Evolutionary conservation across 2,888 invertebrate genomes (phyloP), one percentile per base, ranked within the genome.

Genomic region (Cantharis rufa): DNA sequence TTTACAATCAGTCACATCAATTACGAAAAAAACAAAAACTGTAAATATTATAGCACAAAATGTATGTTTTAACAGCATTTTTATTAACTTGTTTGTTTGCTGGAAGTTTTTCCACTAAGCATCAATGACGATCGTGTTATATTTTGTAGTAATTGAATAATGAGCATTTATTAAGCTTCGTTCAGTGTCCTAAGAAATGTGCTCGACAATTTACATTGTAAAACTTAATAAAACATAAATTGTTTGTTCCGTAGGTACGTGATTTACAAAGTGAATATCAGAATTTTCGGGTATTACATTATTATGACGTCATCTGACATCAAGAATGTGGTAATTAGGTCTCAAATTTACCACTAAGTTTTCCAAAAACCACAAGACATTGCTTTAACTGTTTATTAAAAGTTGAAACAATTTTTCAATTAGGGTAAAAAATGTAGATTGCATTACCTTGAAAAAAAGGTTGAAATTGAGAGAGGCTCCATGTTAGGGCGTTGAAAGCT

Each of bases 141-240:
- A 72, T 69, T 72, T 28, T 63, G 21, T 11, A 68, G 75, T 73
- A 75, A 78, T 75, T 75, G 78, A 75, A 78, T 78, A 70, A 78
- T 78, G 62, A 69, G 62, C 61, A n/a, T 24, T 66, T 66, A 72
- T 78, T 74, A 70, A 64, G 69, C 69, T 73, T 71, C 78, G 78
- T 75, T 78, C 78, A 69, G 70, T 73, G 73, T 72, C 73, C 75
- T 48, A 78, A 72, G 62, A 73, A 70, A 72, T 68, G 62, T 69
- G 64, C n/a, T 61, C 69, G 73, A 62, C 68, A 32, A 72, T 76
- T 77, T 32, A 64, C 63, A 62, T 75, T 69, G 28, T 78, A 32
- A 70, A 70, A 48, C 18, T 70, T 62, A 69, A 74, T 61, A 75
- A 75, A 21, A 72, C 69, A 72, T 70, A 64, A 78, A 75, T 72